These are phyloP conservation scores for Columba guinea DNA, from an alignment of 2,797 vertebrate genomes.

Conservation along the genomic window DNA sequence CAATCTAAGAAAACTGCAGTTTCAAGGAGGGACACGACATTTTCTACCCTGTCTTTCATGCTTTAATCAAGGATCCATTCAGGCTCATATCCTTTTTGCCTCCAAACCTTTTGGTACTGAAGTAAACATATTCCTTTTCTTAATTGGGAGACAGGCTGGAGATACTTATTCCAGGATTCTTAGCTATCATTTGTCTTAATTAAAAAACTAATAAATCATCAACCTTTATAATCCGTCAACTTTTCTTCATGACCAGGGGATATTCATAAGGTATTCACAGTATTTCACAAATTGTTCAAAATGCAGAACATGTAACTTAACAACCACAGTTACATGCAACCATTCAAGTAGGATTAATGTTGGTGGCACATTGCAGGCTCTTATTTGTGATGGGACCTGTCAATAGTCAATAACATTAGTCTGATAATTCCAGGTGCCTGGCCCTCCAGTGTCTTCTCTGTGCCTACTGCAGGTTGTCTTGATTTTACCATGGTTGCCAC, in stretches of 20 bases:
- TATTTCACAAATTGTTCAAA: neutral
- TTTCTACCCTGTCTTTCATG: fast-evolving
- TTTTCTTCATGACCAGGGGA: neutral
- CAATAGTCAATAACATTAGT: neutral
- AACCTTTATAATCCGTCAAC: neutral
- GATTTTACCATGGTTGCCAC: neutral
- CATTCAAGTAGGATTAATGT: neutral
- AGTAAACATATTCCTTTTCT: neutral
- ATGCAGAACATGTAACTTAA: neutral
- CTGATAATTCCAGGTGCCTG: neutral
- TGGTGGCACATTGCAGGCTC: neutral
- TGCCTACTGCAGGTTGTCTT: neutral
- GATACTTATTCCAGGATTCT: neutral
- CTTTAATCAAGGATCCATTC: neutral
- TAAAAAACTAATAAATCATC: neutral
- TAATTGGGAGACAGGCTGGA: neutral
- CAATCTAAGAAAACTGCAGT: neutral
- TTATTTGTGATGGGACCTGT: neutral
- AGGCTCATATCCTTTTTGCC: neutral
- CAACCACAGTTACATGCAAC: neutral
- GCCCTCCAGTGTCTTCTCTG: neutral
- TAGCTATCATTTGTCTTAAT: neutral
- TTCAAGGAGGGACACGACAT: neutral
- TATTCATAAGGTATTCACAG: neutral
- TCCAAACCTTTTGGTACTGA: neutral